Conservation (phyloP, 1,140 invertebrate species). For the Macrobrachium rosenbergii region DNA sequence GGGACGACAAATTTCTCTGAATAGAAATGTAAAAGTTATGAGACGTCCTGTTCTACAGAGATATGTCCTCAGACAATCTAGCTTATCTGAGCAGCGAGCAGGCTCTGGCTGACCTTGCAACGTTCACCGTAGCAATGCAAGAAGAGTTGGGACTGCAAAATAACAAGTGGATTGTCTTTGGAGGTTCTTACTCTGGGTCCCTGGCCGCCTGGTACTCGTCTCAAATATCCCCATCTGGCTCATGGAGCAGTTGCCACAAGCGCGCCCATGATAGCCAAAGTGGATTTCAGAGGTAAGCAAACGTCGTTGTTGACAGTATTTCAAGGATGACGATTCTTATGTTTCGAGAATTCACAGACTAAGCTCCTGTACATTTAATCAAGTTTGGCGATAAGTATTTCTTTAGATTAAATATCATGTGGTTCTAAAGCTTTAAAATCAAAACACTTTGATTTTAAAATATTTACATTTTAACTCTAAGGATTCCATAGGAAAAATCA, state of each 20-base stretch:
- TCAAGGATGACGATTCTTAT: too few relatives aligned
- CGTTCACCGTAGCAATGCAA: slow-evolving; percentile 82
- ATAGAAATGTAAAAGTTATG: not conserved
- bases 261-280: slow-evolving; percentile 85
- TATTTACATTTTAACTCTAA: too few relatives aligned
- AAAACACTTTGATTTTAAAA: too few relatives aligned
- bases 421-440: too few relatives aligned
- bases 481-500: too few relatives aligned
- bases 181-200: slow-evolving; percentile 92
- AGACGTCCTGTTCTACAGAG: slow-evolving; percentile 71
- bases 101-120: slow-evolving; percentile 88
- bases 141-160: slow-evolving; percentile 75
- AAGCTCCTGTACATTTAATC: too few relatives aligned
- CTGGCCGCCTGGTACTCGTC: slow-evolving; percentile 89
- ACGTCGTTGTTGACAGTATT: slow-evolving; percentile 60
- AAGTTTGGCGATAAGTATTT: too few relatives aligned
- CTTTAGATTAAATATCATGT: too few relatives aligned
- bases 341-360: too few relatives aligned
- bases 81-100: slow-evolving; percentile 85
- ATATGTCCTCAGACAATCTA: slow-evolving; percentile 83
- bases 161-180: slow-evolving; percentile 90
- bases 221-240: slow-evolving; percentile 91
- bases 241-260: slow-evolving; percentile 87
- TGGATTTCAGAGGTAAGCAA: slow-evolving; percentile 84
- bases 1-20: too few relatives aligned